phyloP scores from a whole-genome alignment of 1,140 invertebrate species.

The Zaprionus camerounensis region DNA sequence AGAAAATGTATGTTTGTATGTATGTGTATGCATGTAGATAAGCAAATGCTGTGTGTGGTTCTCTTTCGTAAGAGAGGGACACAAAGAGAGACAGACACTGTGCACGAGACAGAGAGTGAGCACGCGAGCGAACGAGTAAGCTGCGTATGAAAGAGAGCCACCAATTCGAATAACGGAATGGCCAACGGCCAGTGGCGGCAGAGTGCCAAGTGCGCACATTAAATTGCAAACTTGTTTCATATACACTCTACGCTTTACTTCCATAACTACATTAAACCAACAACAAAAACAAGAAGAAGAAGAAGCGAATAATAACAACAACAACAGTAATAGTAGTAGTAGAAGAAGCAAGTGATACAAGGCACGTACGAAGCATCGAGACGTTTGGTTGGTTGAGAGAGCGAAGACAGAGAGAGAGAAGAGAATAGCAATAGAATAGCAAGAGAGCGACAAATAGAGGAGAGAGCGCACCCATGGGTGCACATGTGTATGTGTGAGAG shows the following conservation, averaged over 20 bases:
- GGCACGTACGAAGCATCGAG: constrained; percentile 75
- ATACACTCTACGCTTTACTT: constrained; percentile 64
- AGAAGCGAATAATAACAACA: constrained; percentile 18
- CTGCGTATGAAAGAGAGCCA: constrained; percentile 46
- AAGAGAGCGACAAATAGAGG: constrained; percentile 32
- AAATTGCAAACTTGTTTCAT: constrained; percentile 83
- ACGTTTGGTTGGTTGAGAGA: constrained; percentile 31
- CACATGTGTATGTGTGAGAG: constrained; percentile 27
- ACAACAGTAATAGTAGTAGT: constrained; percentile 34
- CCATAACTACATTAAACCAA: constrained; percentile 51
- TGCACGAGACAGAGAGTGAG: not conserved
- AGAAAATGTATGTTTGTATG: constrained; percentile 15
- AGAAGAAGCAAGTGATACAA: constrained; percentile 69
- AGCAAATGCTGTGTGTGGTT: constrained; percentile 29
- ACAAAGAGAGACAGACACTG: constrained; percentile 21
- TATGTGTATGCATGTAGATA: constrained; percentile 24
- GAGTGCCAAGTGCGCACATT: constrained; percentile 78
- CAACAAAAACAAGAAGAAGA: constrained; percentile 16
- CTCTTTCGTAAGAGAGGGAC: constrained; percentile 24
- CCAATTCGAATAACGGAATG: constrained; percentile 50
- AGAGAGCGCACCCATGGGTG: constrained; percentile 24
- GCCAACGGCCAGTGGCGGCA: constrained; percentile 45
- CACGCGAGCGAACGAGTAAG: not conserved
- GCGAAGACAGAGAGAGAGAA: constrained; percentile 39
- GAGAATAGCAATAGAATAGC: constrained; percentile 20